Evolutionary conservation across 2,888 invertebrate species (phyloP).

Genomic region (Ophion ellenae): DNA sequence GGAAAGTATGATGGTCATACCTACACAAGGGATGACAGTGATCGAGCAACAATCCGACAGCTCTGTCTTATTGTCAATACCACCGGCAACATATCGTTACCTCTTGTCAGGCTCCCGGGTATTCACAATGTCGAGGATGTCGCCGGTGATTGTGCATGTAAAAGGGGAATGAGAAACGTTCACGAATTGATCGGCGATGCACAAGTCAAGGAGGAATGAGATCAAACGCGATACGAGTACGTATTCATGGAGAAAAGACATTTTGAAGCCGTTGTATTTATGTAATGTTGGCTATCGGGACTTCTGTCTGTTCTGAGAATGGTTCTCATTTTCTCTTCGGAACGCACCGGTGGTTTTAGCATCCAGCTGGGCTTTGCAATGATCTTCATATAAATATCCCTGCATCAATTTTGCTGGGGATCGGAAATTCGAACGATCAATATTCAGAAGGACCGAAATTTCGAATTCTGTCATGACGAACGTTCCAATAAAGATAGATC

Average conservation of each 20-base stretch:
- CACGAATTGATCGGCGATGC: conserved; percentile 27
- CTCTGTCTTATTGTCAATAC: conserved; percentile 53
- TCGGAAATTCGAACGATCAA: too few relatives aligned
- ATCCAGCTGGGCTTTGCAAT: too few relatives aligned
- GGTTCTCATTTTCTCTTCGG: too few relatives aligned
- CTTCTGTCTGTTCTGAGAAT: too few relatives aligned
- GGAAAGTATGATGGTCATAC: neutral
- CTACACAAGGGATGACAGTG: conserved; percentile 44
- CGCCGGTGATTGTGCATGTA: conserved; percentile 36
- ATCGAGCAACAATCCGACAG: conserved; percentile 55
- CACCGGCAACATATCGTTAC: conserved; percentile 55
- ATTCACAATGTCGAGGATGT: conserved; percentile 26
- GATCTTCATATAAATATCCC: too few relatives aligned
- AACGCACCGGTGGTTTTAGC: too few relatives aligned
- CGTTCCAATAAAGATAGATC: too few relatives aligned
- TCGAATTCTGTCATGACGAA: too few relatives aligned
- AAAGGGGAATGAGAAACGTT: conserved; percentile 19
- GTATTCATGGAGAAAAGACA: neutral
- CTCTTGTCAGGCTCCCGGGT: conserved; percentile 21
- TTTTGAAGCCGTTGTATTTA: too few relatives aligned
- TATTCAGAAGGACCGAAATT: too few relatives aligned
- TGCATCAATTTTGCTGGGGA: neutral
- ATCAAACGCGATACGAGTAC: conserved; percentile 16
- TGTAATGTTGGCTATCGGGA: neutral
- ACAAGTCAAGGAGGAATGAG: conserved; percentile 49